Evolutionary conservation across 2,797 vertebrate genomes (phyloP), one percentile per base, ranked within the genome.

Genomic region (Emydoidea blandingii): DNA sequence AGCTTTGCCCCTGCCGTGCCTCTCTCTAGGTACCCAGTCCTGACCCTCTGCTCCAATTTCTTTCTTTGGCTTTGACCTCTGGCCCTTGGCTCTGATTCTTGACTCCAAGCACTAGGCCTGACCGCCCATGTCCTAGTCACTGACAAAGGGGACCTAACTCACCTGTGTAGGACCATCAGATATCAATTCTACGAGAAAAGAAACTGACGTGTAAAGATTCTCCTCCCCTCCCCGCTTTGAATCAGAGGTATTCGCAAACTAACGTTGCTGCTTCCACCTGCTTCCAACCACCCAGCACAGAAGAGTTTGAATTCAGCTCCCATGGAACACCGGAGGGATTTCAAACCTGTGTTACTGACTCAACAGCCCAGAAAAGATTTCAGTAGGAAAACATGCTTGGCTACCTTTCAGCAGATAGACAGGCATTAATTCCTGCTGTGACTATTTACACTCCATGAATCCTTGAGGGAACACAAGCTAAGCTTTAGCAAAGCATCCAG

Each of bases 211-310:
- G 9, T 31, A 11, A 72, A 72, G n/a, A 72, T 72, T 72, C n/a
- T 41, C 72, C 27, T 27, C 62, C 81, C 18, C 83, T 23, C 87
- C 2, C 0, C 5, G 37, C 31, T 9, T 59, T 6, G 41, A 37
- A 0, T 11, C 31, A 0, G 0, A 56, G 80, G 12, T 76, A 4
- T 0, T 6, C 10, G 47, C n/a, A 79, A 86, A 78, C 29, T 31
- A 15, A 37, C 3, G 65, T 37, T 62, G 52, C 4, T 37, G 0
- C 44, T 95, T 88, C 37, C 23, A 0, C 2, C 4, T 12, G 19
- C n/a, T 87, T 92, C 79, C n/a, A 11, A 86, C 80, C 87, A 87
- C 72, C 57, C 2, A 0, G 59, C 54, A 12, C 41, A 56, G n/a
- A 37, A 47, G 25, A 9, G 41, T 79, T 92, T 90, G 82, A 81